These are phyloP conservation scores for Coregonus ussuriensis DNA, from an alignment of 2,797 vertebrate species.

Conservation along the genomic window DNA sequence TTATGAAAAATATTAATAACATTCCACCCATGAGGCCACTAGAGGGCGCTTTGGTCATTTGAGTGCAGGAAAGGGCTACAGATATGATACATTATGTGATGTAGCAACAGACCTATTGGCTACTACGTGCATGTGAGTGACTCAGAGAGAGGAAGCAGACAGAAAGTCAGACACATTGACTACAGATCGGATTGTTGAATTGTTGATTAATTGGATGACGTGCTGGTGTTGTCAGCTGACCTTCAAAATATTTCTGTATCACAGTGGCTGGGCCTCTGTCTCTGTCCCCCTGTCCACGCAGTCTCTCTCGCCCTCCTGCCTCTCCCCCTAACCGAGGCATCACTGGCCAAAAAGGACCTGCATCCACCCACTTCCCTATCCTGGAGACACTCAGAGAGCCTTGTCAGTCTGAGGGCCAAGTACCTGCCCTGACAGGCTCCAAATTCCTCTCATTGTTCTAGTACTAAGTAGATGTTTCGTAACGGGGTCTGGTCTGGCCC, in stretches of 20 bases:
- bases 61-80: too few species aligned
- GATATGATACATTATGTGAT: too few species aligned
- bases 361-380: not conserved
- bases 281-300: too few species aligned
- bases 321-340: not conserved
- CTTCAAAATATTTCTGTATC: too few species aligned
- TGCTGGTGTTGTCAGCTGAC: not conserved
- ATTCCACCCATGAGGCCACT: too few species aligned
- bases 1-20: too few species aligned
- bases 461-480: conserved; percentile 12
- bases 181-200: not conserved
- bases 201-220: not conserved
- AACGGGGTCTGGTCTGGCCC: not conserved
- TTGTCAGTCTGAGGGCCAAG: not conserved
- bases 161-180: not conserved
- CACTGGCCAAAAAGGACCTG: not conserved
- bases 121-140: not conserved
- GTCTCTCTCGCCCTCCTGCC: not conserved
- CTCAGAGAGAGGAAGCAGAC: not conserved
- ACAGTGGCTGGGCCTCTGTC: too few species aligned
- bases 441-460: not conserved
- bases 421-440: not conserved
- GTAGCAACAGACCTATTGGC: too few species aligned
- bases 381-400: conserved; percentile 5
- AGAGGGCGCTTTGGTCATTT: too few species aligned